Percentiles rank a stretch among this genome's conserved stretches.
Evolutionary conservation across 2,888 invertebrate genomes (phyloP).

Genomic region (Rambutsinella grinnellia): DNA sequence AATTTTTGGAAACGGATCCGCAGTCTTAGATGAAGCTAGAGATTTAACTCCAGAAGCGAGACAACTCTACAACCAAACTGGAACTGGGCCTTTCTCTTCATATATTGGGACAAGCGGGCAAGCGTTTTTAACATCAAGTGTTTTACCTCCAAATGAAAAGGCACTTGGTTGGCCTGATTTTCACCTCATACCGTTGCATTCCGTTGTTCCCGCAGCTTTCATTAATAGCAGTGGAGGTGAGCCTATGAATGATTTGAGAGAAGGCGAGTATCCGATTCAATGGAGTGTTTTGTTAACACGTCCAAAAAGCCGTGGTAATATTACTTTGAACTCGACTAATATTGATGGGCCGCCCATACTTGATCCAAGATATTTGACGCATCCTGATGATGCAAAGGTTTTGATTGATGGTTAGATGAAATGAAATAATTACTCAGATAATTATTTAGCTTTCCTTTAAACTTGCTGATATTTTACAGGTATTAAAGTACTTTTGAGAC

Average conservation of each 20-base stretch:
- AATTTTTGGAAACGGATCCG: slow-evolving; percentile 21
- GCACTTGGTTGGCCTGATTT: neutral
- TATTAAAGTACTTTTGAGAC: neutral
- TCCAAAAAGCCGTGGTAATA: slow-evolving; percentile 8
- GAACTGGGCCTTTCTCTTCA: slow-evolving; percentile 8
- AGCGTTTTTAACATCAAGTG: neutral
- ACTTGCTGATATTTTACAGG: neutral
- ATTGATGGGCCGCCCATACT: neutral
- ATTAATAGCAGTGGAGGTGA: too few species aligned
- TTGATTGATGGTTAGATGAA: slow-evolving; percentile 1
- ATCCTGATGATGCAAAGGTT: slow-evolving; percentile 15
- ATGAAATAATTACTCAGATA: neutral
- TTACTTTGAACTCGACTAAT: slow-evolving; percentile 2
- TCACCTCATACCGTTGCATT: neutral
- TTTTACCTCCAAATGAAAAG: neutral
- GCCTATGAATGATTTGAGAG: neutral
- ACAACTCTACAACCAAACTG: slow-evolving; percentile 5
- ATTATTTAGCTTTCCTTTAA: neutral
- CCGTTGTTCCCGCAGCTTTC: neutral
- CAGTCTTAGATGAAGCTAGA: neutral
- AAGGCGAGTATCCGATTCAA: neutral
- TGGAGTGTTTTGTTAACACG: neutral
- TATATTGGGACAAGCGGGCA: neutral
- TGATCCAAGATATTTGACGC: slow-evolving; percentile 6
- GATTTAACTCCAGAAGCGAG: slow-evolving; percentile 32